These are phyloP conservation scores for Drosophila falleni DNA, from an alignment of 2,888 invertebrate genomes.

Conservation along the genomic window DNA sequence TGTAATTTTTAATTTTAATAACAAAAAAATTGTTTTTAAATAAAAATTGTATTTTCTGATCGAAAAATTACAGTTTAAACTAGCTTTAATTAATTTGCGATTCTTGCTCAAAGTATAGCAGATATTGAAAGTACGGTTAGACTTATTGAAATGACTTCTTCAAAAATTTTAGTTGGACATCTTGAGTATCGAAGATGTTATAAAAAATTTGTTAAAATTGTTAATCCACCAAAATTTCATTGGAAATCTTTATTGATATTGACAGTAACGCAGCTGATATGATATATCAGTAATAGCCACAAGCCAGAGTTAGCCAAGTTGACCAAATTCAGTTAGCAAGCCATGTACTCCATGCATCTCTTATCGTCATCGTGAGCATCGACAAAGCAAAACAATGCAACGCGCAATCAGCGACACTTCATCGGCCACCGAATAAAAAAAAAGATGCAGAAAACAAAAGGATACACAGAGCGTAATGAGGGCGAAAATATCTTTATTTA, in stretches of 20 bases:
- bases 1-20: too few species aligned
- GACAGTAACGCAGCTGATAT: constrained; percentile 46
- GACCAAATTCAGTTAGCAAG: constrained; percentile 46
- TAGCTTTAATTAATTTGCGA: too few species aligned
- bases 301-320: constrained; percentile 43
- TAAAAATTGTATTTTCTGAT: too few species aligned
- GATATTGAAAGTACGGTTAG: too few species aligned
- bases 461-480: constrained; percentile 78
- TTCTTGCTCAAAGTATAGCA: too few species aligned
- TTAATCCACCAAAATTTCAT: constrained; percentile 30
- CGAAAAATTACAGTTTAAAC: too few species aligned
- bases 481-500: constrained; percentile 82
- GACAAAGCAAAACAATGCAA: constrained; percentile 80
- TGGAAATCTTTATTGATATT: constrained; percentile 51
- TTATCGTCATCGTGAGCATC: constrained; percentile 71
- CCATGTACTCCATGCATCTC: constrained; percentile 57
- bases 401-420: constrained; percentile 83
- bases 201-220: background rate
- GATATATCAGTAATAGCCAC: constrained; percentile 48
- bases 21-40: too few species aligned
- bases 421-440: constrained; percentile 66
- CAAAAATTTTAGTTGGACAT: background rate
- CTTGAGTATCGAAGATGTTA: background rate
- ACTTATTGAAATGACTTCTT: background rate
- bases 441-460: constrained; percentile 68